Evolutionary conservation across 2,888 invertebrate genomes (phyloP).

Genomic region (Melipona beecheii): DNA sequence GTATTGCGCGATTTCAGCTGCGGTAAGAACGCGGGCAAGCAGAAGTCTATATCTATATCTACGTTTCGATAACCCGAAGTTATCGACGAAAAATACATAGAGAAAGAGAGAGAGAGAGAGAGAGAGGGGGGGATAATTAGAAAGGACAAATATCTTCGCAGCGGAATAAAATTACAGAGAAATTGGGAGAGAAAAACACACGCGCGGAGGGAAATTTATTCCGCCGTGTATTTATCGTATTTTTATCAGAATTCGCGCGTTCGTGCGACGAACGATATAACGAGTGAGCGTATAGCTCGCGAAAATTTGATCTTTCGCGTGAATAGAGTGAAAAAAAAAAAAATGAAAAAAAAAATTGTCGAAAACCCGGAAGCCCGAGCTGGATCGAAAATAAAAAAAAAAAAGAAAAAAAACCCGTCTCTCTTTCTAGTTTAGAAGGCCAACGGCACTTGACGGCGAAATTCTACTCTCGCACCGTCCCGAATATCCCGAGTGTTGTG

Average conservation of each 20-base stretch:
- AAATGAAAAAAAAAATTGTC: neutral
- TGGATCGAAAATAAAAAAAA: neutral
- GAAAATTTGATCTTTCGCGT: neutral
- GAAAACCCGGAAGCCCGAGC: neutral
- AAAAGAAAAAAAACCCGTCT: neutral
- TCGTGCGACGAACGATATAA: neutral
- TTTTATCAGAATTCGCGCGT: neutral
- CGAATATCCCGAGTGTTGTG: neutral
- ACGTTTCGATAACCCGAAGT: neutral
- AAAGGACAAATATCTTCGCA: neutral
- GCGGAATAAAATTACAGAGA: neutral
- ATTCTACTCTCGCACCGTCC: neutral
- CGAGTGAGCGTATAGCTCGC: neutral
- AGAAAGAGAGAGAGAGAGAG: neutral
- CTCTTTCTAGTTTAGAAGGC: neutral
- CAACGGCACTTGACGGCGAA: constrained; percentile 3
- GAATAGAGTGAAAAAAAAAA: neutral
- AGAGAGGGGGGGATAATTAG: no score
- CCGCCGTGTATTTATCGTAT: neutral
- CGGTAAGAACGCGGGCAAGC: neutral
- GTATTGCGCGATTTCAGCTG: neutral
- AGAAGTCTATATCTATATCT: neutral
- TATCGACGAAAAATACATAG: neutral
- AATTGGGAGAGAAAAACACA: neutral
- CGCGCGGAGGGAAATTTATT: neutral